Evolutionary conservation across 2,113 vertebrate genomes (phyloP).

Genomic region (Grammomys surdaster): DNA sequence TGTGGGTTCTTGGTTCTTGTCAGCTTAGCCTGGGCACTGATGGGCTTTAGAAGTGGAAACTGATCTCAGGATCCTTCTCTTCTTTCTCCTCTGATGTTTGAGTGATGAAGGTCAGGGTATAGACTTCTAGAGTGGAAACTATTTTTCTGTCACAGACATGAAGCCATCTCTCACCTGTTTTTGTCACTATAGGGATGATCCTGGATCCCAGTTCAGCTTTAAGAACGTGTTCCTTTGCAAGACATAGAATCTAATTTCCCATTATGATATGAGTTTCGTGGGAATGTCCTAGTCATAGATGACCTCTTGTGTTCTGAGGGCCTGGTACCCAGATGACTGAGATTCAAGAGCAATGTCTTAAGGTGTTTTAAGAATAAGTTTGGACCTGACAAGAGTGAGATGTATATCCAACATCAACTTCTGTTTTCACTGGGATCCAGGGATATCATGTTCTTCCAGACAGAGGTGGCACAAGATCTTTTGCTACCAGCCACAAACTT

Average conservation of each 20-base stretch:
- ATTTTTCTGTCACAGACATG: fast-evolving
- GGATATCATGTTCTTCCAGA: no score
- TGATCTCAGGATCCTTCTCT: background rate
- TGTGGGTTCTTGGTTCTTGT: background rate
- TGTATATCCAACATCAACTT: background rate
- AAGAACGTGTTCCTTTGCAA: background rate
- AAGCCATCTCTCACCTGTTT: background rate
- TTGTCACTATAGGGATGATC: background rate
- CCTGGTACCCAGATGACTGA: background rate
- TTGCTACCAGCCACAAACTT: background rate
- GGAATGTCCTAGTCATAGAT: background rate
- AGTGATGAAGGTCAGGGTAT: fast-evolving
- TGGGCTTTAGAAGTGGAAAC: background rate
- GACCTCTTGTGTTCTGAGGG: no score
- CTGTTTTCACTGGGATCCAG: background rate
- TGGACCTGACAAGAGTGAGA: background rate
- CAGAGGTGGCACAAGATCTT: background rate
- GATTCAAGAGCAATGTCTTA: no score
- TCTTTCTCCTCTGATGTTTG: fast-evolving
- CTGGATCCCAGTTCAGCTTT: background rate
- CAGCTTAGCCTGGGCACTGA: background rate
- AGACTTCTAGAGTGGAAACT: background rate
- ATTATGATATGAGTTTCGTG: background rate
- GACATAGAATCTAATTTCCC: background rate
- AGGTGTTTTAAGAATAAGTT: background rate